A percentile compares a stretch with the other conserved stretches of the same genome.
phyloP scores from a whole-genome alignment of 2,888 invertebrate genomes.

The Polyommatus icarus region DNA sequence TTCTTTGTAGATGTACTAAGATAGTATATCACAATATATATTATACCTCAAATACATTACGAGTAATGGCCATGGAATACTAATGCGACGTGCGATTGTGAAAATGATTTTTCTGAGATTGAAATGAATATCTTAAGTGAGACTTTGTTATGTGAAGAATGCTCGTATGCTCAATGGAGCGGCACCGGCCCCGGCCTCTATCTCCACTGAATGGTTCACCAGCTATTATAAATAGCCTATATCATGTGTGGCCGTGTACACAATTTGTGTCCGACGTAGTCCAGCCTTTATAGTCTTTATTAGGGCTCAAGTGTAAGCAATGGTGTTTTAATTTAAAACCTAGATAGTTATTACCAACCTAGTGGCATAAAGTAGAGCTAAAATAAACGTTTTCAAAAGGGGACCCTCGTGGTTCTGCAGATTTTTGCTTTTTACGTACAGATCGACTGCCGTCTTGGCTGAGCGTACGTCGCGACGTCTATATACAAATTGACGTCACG shows the following conservation, averaged over 20 bases:
- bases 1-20: too few relatives aligned
- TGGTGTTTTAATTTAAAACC: background rate
- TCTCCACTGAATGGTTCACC: conserved; percentile 65
- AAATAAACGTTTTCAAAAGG: background rate
- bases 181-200: conserved; percentile 59
- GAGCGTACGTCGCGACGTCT: background rate
- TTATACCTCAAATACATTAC: background rate
- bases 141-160: conserved; percentile 56
- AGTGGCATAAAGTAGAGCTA: background rate
- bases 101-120: conserved; percentile 39
- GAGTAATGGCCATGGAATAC: background rate
- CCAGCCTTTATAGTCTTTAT: background rate
- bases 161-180: conserved; percentile 69
- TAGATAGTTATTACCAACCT: background rate
- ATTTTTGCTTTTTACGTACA: background rate
- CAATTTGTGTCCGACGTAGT: conserved; percentile 5
- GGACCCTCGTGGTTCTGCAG: background rate
- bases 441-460: background rate
- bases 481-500: background rate
- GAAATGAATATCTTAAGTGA: conserved; percentile 47
- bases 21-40: too few relatives aligned
- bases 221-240: conserved; percentile 51
- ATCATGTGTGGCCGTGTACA: conserved; percentile 34
- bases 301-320: background rate
- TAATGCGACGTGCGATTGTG: conserved; percentile 18